Percentiles rank a stretch among this genome's conserved stretches.
phyloP scores from a whole-genome alignment of 1,140 invertebrate species.

The Holcopasites calliopsidis region DNA sequence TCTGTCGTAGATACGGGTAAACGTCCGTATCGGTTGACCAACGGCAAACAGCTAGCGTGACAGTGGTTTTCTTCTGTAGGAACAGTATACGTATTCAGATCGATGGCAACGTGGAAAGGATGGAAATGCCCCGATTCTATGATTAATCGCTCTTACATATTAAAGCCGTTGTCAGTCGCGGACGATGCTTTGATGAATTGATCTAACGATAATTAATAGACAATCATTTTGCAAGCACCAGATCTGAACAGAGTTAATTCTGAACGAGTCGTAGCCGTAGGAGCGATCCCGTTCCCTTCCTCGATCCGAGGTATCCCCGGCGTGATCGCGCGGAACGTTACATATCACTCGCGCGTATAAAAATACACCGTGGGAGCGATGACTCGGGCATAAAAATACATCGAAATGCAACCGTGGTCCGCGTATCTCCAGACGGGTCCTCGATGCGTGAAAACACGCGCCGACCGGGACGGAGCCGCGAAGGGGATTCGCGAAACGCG shows the following conservation, averaged over 20 bases:
- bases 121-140: too few species aligned
- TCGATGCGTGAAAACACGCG: conserved; percentile 27
- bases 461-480: background rate
- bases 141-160: too few species aligned
- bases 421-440: conserved; percentile 49
- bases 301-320: conserved; percentile 8
- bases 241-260: too few species aligned
- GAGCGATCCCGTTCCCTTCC: background rate
- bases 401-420: conserved; percentile 67
- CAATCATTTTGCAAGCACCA: too few species aligned
- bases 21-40: conserved; percentile 33
- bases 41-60: background rate
- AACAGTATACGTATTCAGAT: too few species aligned
- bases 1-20: conserved; percentile 41
- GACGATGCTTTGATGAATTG: too few species aligned
- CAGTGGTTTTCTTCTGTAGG: too few species aligned
- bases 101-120: too few species aligned
- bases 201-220: too few species aligned
- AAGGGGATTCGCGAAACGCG: conserved; percentile 41
- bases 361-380: conserved; percentile 80
- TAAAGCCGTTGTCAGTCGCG: too few species aligned
- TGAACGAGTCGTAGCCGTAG: too few species aligned
- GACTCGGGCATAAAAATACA: conserved; percentile 79
- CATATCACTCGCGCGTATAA: conserved; percentile 75
- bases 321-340: conserved; percentile 63